Evolutionary conservation across 2,888 invertebrate genomes (phyloP).

Genomic region (Noctua pronuba): DNA sequence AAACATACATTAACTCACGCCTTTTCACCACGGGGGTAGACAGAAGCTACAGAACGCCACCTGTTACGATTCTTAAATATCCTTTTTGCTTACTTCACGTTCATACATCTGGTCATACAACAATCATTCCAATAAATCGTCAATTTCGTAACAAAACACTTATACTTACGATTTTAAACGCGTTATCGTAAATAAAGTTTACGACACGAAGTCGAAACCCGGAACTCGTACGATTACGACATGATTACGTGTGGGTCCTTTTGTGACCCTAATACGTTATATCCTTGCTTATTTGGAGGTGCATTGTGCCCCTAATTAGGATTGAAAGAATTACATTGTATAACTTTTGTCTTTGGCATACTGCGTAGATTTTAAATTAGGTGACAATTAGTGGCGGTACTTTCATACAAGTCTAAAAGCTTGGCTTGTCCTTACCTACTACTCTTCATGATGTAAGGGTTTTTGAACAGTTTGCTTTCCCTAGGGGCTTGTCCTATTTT

Average conservation of each 20-base stretch:
- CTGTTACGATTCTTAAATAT: too few relatives aligned
- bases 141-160: constrained; percentile 37
- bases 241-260: constrained; percentile 58
- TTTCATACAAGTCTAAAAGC: too few relatives aligned
- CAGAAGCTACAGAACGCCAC: too few relatives aligned
- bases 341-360: neutral
- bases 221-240: constrained; percentile 54
- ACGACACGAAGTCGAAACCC: constrained; percentile 45
- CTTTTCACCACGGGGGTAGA: too few relatives aligned
- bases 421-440: too few relatives aligned
- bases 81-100: too few relatives aligned
- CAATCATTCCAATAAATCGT: constrained; percentile 14
- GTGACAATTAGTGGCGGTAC: too few relatives aligned
- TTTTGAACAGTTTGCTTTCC: too few relatives aligned
- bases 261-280: constrained; percentile 45
- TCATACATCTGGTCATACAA: too few relatives aligned
- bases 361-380: neutral
- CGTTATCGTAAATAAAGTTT: constrained; percentile 44
- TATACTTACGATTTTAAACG: constrained; percentile 33
- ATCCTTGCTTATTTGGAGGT: constrained; percentile 46
- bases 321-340: constrained; percentile 45
- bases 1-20: neutral
- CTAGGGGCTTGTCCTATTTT: too few relatives aligned
- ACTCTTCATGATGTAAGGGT: too few relatives aligned
- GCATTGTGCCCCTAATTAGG: constrained; percentile 21